Base-by-base conservation (phyloP, 1,140 invertebrate species). In the Sycophaga agraensis region DNA sequence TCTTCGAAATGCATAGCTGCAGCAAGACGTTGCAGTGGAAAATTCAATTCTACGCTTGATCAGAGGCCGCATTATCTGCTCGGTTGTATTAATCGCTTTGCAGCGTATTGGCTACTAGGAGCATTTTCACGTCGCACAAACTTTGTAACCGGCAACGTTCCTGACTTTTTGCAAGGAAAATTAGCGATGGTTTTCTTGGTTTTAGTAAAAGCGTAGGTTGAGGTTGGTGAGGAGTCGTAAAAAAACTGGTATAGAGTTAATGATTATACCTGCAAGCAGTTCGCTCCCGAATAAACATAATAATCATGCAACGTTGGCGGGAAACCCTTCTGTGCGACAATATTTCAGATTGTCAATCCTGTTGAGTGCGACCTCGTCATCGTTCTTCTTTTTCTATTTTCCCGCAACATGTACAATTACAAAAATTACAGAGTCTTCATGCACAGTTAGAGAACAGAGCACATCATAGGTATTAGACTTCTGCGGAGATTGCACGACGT, bases 1-100 rank as follows among this genome's bases (percentile, higher is more conserved):
- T 73, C 71, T 55, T 74, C 71, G 50, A 56, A 71, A 63, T 68
- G 65, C 68, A 75, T 71, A 51, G 39, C 35, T 53, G 49, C 49
- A 54, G 40, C 31, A n/a, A 21, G 39, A 34, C 11, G 49, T 60
- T 35, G 37, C 24, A 45, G 26, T 51, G 37, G 22, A 45, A 53
- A 53, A 46, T 50, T 59, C 26, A 26, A 50, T 50, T 56, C 2
- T 43, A 56, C 31, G 22, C 34, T 48, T 26, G 31, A 16, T 58
- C 55, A 48, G 34, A 40, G 58, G 48, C 39, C 28, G 58, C 58
- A 59, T 59, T 51, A 59, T 59, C 58, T 42, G 58, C 39, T 58
- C 28, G 35, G 45, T 9, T 39, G 34, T 40, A 31, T 57, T 21
- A 57, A 48, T 49, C n/a, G 22, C 16, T 49, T 28, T 28, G 35